These are phyloP conservation scores for Drosophila melanogaster DNA, from an alignment of 1,140 invertebrate genomes.

Conservation along the genomic window Release_6_plus_ISO1_MT NC_004354.4:5904501-5905000, in stretches of 20 bases:
- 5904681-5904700: constrained; percentile 75
- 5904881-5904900: constrained; percentile 1
- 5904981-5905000: constrained; percentile 20
- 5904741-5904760: constrained; percentile 62
- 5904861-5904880: constrained; percentile 14
- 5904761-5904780: constrained; percentile 24
- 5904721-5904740: constrained; percentile 78
- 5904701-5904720: constrained; percentile 66
- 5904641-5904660: constrained; percentile 36
- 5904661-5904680: constrained; percentile 59
- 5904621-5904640: constrained; percentile 20
- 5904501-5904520: constrained; percentile 22
- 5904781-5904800: constrained; percentile 9
- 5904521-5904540: background rate
- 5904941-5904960: constrained; percentile 76
- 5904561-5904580: constrained; percentile 65
- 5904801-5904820: constrained; percentile 14
- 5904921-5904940: constrained; percentile 31
- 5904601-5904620: constrained; percentile 30
- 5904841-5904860: too few species aligned
- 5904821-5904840: constrained; percentile 7
- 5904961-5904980: constrained; percentile 22
- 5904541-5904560: constrained; percentile 24
- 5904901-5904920: background rate
- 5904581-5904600: constrained; percentile 19